These are phyloP conservation scores for Actias luna DNA, from an alignment of 2,888 invertebrate genomes.

Conservation along the genomic window DNA sequence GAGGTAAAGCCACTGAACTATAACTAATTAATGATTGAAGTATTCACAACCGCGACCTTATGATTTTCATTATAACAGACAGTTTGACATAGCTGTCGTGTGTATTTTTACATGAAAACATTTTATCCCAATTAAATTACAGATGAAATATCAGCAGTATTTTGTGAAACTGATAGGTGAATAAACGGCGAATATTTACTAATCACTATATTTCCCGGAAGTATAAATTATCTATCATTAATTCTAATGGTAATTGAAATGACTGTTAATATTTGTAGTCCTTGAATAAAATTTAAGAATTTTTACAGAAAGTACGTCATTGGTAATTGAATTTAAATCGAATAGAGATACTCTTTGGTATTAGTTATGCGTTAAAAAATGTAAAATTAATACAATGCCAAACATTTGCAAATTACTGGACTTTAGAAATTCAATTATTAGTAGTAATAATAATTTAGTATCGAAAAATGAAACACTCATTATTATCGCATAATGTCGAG, in stretches of 20 bases:
- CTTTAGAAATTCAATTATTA: background rate
- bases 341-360: background rate
- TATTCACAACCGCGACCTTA: slow-evolving; percentile 52
- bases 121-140: background rate
- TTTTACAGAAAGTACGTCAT: too few species aligned
- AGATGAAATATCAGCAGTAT: background rate
- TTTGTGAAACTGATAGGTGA: background rate
- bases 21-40: slow-evolving; percentile 53
- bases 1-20: slow-evolving; percentile 51
- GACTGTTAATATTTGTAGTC: too few species aligned
- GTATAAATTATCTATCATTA: too few species aligned
- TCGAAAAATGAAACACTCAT: background rate
- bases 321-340: background rate
- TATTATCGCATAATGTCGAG: background rate
- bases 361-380: background rate
- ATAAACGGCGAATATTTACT: background rate
- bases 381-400: background rate
- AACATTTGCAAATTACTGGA: background rate
- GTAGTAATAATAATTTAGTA: background rate
- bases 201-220: background rate
- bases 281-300: too few species aligned
- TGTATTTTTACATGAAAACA: background rate
- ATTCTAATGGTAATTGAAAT: too few species aligned
- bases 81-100: slow-evolving; percentile 55
- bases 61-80: slow-evolving; percentile 59